Conservation (phyloP, 2,113 vertebrate species). For the Mugil cephalus region DNA sequence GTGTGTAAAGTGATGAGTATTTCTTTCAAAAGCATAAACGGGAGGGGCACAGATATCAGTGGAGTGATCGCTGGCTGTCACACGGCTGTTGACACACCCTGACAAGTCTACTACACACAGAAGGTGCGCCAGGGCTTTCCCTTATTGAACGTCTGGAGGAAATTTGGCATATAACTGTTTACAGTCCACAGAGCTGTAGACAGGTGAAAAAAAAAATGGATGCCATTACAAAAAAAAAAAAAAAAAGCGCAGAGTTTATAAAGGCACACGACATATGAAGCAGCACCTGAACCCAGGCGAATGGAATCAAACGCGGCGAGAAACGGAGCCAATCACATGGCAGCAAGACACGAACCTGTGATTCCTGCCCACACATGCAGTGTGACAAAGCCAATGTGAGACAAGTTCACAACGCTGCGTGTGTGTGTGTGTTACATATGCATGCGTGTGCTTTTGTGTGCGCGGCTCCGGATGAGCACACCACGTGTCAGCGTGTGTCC, state of each 20-base stretch:
- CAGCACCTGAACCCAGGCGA: slow-evolving; percentile 11
- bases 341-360: slow-evolving; percentile 30
- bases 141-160: neutral
- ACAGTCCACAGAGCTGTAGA: neutral
- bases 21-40: neutral
- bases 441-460: slow-evolving; percentile 31
- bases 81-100: slow-evolving; percentile 9
- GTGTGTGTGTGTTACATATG: slow-evolving; percentile 26
- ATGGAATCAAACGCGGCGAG: slow-evolving; percentile 18
- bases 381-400: slow-evolving; percentile 45
- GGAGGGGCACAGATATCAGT: slow-evolving; percentile 1
- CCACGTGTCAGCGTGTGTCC: slow-evolving; percentile 47
- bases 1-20: neutral
- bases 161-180: slow-evolving; percentile 14
- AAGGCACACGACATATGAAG: neutral
- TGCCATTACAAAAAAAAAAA: slow-evolving; percentile 21
- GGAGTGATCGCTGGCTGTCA: neutral
- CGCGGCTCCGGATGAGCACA: slow-evolving; percentile 16
- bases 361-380: slow-evolving; percentile 42
- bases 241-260: neutral
- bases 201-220: neutral
- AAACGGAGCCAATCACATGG: slow-evolving; percentile 43
- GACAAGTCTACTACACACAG: slow-evolving; percentile 4
- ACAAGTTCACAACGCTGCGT: slow-evolving; percentile 51
- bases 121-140: neutral